phyloP scores from a whole-genome alignment of 1,140 invertebrate genomes.

The Homalodisca vitripennis region DNA sequence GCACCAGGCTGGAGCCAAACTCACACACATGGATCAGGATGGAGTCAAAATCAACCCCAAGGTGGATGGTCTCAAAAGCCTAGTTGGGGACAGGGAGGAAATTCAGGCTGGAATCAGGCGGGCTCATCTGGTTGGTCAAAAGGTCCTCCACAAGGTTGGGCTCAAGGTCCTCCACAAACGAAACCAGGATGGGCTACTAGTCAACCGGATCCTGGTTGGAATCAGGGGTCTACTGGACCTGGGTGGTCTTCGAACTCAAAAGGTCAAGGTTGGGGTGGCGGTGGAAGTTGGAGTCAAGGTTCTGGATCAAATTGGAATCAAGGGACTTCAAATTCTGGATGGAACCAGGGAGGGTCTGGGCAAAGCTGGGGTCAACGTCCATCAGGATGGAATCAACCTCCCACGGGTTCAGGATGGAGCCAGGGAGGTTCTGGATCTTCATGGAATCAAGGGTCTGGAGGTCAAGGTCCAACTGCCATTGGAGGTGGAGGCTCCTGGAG shows the following conservation, averaged over 20 bases:
- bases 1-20: slow-evolving; percentile 13
- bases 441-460: background rate
- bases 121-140: background rate
- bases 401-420: background rate
- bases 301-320: background rate
- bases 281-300: background rate
- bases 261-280: slow-evolving; percentile 1
- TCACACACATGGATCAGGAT: background rate
- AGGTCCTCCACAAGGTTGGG: slow-evolving; percentile 12
- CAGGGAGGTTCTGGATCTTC: background rate
- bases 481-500: too few relatives aligned
- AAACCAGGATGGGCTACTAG: background rate
- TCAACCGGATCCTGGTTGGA: slow-evolving; percentile 4
- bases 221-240: background rate
- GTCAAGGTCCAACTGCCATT: background rate
- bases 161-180: background rate
- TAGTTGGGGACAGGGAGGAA: slow-evolving; percentile 1
- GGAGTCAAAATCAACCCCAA: background rate
- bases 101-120: slow-evolving; percentile 1
- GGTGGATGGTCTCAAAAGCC: background rate
- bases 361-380: slow-evolving; percentile 2
- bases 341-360: background rate
- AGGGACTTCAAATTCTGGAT: background rate
- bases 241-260: background rate
- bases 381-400: slow-evolving; percentile 15